Base-by-base conservation (phyloP, 1,140 invertebrate species). In the Cyclina sinensis region DNA sequence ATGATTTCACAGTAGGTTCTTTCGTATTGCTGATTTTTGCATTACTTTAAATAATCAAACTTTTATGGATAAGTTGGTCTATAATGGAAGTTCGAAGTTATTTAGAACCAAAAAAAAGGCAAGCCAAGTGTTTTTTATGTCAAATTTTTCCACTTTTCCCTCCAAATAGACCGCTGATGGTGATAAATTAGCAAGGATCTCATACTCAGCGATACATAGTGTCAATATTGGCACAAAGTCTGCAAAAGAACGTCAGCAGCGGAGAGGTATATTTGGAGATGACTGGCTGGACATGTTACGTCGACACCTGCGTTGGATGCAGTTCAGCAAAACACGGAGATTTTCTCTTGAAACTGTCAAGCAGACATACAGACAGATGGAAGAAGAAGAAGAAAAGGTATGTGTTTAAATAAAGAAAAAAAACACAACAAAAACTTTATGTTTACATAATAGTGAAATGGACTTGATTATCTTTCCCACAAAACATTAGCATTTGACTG, bases 231-330 rank as follows among this genome's bases (percentile, higher is more conserved):
- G 88, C 7, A 92, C 91, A 11, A 93, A 92, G 65, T 84, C 89
- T 21, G 88, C 91, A 0, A 90, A 90, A 65, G 93, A 94, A 24
- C 81, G 92, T 11, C 88, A 90, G 16, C 90, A 90, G 27, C 70
- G 86, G 21, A 48, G 81, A 4, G 79, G 90, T n/a, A 85, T 81
- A 51, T 65, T 89, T 3, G 83, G 74, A 5, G 94, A 94, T 24
- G 93, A 95, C 74, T 78, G 92, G 78, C 93, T 94, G 92, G 94
- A 95, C 62, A 90, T 86, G 7, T 81, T 95, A 18, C 90, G 92
- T 24, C 87, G 86, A 4, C 90, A 92, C 37, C 85, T 94, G 68
- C 88, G 86, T 21, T 83, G 86, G 54, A 92, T 90, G 65, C 93
- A 94, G 76, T 12, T 92, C 0, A 90, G 90, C 3, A 81, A 88